Conservation (phyloP, 1,140 invertebrate genomes). For the Drosophila obscura region DNA sequence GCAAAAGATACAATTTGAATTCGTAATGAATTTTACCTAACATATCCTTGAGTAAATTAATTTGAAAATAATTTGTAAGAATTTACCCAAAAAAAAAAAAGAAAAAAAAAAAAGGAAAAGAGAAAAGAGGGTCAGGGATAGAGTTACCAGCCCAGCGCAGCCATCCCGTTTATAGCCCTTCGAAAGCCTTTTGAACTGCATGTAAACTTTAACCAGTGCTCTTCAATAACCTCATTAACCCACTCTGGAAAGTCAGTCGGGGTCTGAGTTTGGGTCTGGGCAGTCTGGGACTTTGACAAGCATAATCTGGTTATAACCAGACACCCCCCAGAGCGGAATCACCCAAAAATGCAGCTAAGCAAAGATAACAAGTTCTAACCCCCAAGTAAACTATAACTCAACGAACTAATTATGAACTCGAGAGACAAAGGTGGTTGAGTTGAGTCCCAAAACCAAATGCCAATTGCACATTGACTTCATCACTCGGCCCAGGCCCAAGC, state of each 20-base stretch:
- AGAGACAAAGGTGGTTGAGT: slow-evolving; percentile 60
- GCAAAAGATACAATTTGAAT: slow-evolving; percentile 78
- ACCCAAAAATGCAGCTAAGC: slow-evolving; percentile 26
- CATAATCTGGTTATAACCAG: slow-evolving; percentile 45
- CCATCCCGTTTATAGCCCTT: not conserved
- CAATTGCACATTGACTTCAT: slow-evolving; percentile 74
- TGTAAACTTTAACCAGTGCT: slow-evolving; percentile 25
- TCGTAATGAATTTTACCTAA: slow-evolving; percentile 52
- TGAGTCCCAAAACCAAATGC: slow-evolving; percentile 17
- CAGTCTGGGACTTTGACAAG: slow-evolving; percentile 14
- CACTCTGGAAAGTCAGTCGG: slow-evolving; percentile 26
- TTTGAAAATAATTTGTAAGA: slow-evolving; percentile 18
- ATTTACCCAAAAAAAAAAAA: not conserved
- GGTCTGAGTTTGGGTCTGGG: too few relatives aligned
- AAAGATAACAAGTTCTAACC: slow-evolving; percentile 65
- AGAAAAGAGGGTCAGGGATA: not conserved
- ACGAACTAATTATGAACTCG: slow-evolving; percentile 67
- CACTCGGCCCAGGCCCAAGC: slow-evolving; percentile 15
- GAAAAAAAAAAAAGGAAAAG: too few relatives aligned
- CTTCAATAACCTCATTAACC: slow-evolving; percentile 59
- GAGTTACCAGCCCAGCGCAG: not conserved
- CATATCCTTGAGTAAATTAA: slow-evolving; percentile 6
- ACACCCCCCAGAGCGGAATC: slow-evolving; percentile 31
- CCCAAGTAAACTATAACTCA: slow-evolving; percentile 70
- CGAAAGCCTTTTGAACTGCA: slow-evolving; percentile 19